These are phyloP conservation scores for Thyatira batis DNA, from an alignment of 2,888 invertebrate genomes.

Conservation along the genomic window DNA sequence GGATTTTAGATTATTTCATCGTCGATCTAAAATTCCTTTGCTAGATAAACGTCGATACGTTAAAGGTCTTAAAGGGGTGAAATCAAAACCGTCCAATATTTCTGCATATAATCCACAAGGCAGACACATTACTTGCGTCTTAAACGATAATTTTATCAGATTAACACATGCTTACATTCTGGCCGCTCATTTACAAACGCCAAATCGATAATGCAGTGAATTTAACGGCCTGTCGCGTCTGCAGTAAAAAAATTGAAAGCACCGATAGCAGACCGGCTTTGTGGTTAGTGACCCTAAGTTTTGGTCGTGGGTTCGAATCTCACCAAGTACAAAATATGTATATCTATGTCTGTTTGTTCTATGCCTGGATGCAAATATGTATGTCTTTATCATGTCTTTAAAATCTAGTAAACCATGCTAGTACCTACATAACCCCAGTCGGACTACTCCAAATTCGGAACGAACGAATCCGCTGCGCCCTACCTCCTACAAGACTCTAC, in stretches of 20 bases:
- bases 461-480: too few species aligned
- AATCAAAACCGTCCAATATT: not conserved
- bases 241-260: constrained; percentile 2
- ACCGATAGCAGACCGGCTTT: not conserved
- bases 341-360: too few species aligned
- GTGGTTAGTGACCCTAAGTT: too few species aligned
- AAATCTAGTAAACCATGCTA: too few species aligned
- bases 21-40: not conserved
- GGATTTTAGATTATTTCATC: not conserved
- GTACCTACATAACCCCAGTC: too few species aligned
- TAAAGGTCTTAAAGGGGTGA: not conserved
- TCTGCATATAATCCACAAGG: not conserved
- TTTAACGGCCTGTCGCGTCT: not conserved
- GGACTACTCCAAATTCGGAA: too few species aligned
- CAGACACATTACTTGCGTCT: constrained; percentile 1
- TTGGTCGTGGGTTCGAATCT: too few species aligned
- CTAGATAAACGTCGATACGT: not conserved
- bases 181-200: not conserved
- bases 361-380: too few species aligned
- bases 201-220: constrained; percentile 1
- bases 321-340: too few species aligned
- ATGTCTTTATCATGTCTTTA: too few species aligned
- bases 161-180: not conserved
- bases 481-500: too few species aligned
- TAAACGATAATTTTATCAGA: constrained; percentile 1